phyloP scores from a whole-genome alignment of 2,113 vertebrate species.

The Agelaius tricolor region DNA sequence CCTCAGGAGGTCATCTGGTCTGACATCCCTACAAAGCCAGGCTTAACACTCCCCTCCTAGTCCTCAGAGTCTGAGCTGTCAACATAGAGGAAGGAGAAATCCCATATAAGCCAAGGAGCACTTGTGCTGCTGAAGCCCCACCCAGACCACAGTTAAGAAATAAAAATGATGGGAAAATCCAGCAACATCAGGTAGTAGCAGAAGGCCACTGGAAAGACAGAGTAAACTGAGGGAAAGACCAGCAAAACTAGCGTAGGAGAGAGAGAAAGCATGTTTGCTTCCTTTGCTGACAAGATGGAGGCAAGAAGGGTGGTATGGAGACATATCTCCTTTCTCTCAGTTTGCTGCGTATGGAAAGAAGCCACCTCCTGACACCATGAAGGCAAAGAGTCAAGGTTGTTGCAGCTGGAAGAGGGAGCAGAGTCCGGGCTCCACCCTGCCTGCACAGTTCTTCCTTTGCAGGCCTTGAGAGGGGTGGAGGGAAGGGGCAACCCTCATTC shows the following conservation, averaged over 20 bases:
- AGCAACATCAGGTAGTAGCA: neutral
- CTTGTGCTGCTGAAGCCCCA: neutral
- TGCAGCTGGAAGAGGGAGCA: neutral
- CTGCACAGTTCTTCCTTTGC: neutral
- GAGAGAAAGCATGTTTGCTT: neutral
- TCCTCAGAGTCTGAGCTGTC: neutral
- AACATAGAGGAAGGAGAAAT: neutral
- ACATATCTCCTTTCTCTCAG: neutral
- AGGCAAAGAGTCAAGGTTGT: neutral
- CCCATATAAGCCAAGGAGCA: neutral
- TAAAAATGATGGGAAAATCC: neutral
- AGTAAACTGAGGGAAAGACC: neutral
- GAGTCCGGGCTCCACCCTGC: neutral
- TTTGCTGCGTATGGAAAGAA: neutral
- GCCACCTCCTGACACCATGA: neutral
- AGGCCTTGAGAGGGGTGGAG: neutral
- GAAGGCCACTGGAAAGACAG: neutral
- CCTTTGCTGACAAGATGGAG: neutral
- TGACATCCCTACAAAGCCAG: neutral
- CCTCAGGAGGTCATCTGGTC: neutral
- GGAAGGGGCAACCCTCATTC: constrained; percentile 30
- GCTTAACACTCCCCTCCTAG: neutral
- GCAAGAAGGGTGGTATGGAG: neutral
- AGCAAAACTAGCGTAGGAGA: neutral
- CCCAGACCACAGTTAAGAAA: neutral